Base-by-base conservation (phyloP, 2,113 vertebrate genomes). In the Limanda limanda region DNA sequence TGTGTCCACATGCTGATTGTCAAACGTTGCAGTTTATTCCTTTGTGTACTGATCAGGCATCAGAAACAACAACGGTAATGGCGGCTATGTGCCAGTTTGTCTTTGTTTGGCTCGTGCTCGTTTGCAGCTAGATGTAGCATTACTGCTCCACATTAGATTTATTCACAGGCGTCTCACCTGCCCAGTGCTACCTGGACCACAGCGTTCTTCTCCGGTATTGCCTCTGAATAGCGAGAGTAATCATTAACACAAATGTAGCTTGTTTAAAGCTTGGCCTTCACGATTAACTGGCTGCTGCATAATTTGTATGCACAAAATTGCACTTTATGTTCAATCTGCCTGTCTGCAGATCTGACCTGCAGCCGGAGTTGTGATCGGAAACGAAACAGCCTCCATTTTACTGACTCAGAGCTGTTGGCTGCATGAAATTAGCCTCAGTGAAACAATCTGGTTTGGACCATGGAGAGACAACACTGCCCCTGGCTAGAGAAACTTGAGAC, bases 381-480 rank as follows among this genome's bases (percentile, higher is more conserved):
- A 75, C 31, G 25, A 85, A 81, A 73, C 56, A 68, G 25, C 48
- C 74, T 60, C 52, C 17, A 24, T 72, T 62, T 58, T 57, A 25
- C 42, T 68, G 35, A 47, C 59, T 68, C 13, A 17, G 23, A 68
- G 71, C 60, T 31, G 31, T 5, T 31, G 31, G 31, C 31, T 83
- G 78, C 25, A 61, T 83, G 21, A 68, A 71, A 88, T 86, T 81
- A 76, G 31, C 56, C 21, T 27, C 5, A 9, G 37, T 68, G n/a
- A 71, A 73, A 74, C 40, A 70, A 67, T 72, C 35, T 64, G 67
- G n/a, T 76, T 35, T 45, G 42, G 70, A 68, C 56, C 14, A n/a
- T 20, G 25, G 65, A 55, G 40, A 47, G 48, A 68, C 47, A 61
- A 23, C 47, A 14, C 14, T 3, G 60, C 74, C 69, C 25, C 65